Evolutionary conservation across 2,888 invertebrate species (phyloP), one percentile per base, ranked within the genome.

Genomic region (Chironomus tentans): DNA sequence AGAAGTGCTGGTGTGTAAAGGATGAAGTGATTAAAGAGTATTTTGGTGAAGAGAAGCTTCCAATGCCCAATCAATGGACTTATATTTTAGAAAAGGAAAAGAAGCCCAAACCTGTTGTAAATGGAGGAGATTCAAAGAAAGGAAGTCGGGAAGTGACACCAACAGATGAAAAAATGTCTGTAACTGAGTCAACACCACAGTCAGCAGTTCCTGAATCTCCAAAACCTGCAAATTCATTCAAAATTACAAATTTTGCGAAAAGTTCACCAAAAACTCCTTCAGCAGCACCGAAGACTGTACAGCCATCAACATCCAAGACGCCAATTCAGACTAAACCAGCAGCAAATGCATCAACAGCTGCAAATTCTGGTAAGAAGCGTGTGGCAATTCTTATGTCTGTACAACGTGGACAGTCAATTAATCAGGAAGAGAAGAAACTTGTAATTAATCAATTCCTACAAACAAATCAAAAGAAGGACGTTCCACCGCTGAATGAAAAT

Each of bases 1-100:
- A 87, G 76, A 81, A 83, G n/a, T 89, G 89, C 79, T 92, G 92
- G 92, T 86, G 87, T 79, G 90, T 92, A 0, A 80, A 85, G 0
- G 84, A 86, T 7, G 87, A 87, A 12, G 79, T 86, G 1, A 83
- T 88, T 13, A 83, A 87, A 48, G 85, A 88, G 79, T 88, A 88
- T 81, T 50, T 48, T 46, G 81, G 85, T 5, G 80, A 86, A 21
- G 80, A 83, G 0, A 84, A 86, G 56, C 80, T 89, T 0, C 80
- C 83, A 0, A 77, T 88, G 18, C 86, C 87, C 0, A 89, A 89
- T 80, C 80, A 82, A 3, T 90, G 90, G 89, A 81, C 82, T 3
- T 89, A 88, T 78, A 83, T 79, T 10, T 79, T 85, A 18, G 81
- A 80, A 15, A 69, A 77, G 18, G 70, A 68, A 77, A 62, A 38